A percentile compares a stretch with the other conserved stretches of the same genome.
Evolutionary conservation across 2,113 vertebrate genomes (phyloP).

Genomic region (Cynopterus brachyotis): DNA sequence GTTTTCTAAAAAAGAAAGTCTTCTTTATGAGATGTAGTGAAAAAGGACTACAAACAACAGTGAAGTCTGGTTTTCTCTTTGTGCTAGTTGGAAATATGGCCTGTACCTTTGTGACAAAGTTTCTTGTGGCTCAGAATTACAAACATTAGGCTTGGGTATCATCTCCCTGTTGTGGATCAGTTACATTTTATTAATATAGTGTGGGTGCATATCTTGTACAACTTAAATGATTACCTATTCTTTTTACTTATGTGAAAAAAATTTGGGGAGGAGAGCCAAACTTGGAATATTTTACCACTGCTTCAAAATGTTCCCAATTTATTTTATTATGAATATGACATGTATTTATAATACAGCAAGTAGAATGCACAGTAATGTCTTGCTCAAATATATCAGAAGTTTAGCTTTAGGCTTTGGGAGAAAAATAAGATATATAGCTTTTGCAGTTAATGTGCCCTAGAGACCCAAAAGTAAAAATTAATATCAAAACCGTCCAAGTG

Average conservation of each 20-base stretch:
- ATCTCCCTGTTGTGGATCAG: background rate
- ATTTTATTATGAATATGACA: background rate
- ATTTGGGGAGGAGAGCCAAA: background rate
- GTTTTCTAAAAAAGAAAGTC: background rate
- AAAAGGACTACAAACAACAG: background rate
- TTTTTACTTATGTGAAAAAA: background rate
- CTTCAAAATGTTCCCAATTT: background rate
- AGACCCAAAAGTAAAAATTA: conserved; percentile 52
- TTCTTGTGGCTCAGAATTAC: background rate
- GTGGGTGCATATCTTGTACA: background rate
- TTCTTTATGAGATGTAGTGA: background rate
- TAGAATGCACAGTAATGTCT: background rate
- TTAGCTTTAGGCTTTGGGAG: background rate
- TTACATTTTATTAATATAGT: background rate
- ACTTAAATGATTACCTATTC: background rate
- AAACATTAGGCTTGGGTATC: background rate
- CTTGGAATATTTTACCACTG: background rate
- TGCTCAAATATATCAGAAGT: background rate
- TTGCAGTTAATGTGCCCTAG: background rate
- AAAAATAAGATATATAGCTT: background rate
- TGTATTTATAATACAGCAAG: background rate
- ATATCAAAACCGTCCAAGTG: background rate
- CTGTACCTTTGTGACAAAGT: background rate
- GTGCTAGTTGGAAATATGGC: background rate
- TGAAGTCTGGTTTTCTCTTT: background rate